phyloP scores from a whole-genome alignment of 2,888 invertebrate species.

The Clitarchus hookeri region DNA sequence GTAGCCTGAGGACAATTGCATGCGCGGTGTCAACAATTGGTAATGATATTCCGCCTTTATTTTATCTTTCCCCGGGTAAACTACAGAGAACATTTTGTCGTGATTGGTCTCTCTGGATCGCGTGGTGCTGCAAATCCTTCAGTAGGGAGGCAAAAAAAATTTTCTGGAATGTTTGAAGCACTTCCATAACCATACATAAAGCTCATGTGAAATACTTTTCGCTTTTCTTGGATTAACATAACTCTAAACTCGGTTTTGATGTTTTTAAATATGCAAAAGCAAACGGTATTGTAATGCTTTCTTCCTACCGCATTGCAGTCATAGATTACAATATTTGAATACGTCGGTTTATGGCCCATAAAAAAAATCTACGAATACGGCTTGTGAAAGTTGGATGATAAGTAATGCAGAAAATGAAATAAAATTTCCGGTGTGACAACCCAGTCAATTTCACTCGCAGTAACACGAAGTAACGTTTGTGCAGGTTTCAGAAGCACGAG shows the following conservation, averaged over 20 bases:
- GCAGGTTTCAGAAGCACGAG: no score
- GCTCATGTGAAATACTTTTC: constrained; percentile 42
- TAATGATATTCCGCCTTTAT: no score
- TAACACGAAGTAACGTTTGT: no score
- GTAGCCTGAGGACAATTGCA: no score
- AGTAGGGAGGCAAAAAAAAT: constrained; percentile 47
- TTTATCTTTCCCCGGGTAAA: background rate
- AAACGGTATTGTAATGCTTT: constrained; percentile 49
- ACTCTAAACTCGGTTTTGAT: constrained; percentile 42
- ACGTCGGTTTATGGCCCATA: constrained; percentile 48
- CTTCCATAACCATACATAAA: constrained; percentile 44
- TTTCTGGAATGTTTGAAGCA: constrained; percentile 46
- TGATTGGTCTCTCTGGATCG: constrained; percentile 50
- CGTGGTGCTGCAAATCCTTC: constrained; percentile 45
- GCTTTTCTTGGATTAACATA: constrained; percentile 47
- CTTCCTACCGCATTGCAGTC: constrained; percentile 49
- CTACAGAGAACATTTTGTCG: constrained; percentile 49
- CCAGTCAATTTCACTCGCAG: no score
- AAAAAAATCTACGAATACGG: constrained; percentile 47
- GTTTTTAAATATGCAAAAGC: constrained; percentile 48
- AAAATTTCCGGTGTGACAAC: no score
- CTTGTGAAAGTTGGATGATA: constrained; percentile 48
- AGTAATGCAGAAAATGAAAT: constrained; percentile 44
- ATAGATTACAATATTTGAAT: constrained; percentile 44
- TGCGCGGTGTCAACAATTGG: no score